Base-by-base conservation (phyloP, 2,113 vertebrate species). In the Fukomys damarensis region DNA sequence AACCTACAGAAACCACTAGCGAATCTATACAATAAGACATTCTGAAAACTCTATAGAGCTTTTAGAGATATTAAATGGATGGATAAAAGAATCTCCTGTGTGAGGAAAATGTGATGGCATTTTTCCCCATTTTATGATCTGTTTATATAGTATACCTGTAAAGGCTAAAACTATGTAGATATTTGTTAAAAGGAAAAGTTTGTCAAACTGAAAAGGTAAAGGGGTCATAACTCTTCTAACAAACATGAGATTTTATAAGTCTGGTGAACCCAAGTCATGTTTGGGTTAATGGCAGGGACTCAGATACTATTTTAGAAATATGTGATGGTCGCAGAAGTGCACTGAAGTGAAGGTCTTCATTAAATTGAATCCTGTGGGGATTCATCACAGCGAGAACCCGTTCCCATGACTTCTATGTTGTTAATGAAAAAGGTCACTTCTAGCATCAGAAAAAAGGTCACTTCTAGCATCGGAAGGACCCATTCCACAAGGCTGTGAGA, bases 261-360 rank as follows among this genome's bases (percentile, higher is more conserved):
- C 66, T 56, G 26, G 4, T 76, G 59, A 59, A 66, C 59, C 24
- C 35, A 35, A 85, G 65, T 58, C 54, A 46, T 91, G 28, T 93
- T 86, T 79, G 70, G 43, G 72, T 92, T 84, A 59, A 66, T 49
- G 86, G 77, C 83, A 74, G 72, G 35, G 59, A 85, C 52, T 94
- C 20, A 59, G 68, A 24, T 91, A 65, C 94, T 88, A 83, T 86
- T 91, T 90, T 81, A 95, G 54, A 97, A 95, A 82, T 90, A 86
- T n/a, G 72, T 88, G 76, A 63, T 46, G 87, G 77, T 52, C 70
- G 74, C 41, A 11, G 28, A 76, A 79, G 13, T 61, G 65, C 52
- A 56, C 32, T 65, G n/a, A 95, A 66, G 82, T 1, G 2, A 92
- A 85, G 35, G n/a, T 94, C 30, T 96, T 86, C 93, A n/a, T 66